Percentiles rank a stretch among this genome's conserved stretches.
phyloP scores from a whole-genome alignment of 2,797 vertebrate species.

The Malacoctenus gilli region DNA sequence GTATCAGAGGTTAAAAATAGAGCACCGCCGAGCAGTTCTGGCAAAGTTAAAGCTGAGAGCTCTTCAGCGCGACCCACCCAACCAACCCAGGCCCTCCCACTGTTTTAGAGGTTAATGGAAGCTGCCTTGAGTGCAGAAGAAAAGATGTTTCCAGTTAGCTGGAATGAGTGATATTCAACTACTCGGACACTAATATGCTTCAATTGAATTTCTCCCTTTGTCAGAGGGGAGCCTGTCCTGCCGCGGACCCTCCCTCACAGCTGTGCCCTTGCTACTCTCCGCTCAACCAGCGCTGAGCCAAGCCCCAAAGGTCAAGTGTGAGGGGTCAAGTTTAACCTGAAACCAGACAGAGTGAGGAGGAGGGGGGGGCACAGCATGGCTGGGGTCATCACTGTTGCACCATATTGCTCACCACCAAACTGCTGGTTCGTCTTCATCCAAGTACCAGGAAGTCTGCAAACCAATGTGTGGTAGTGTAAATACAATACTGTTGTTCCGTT shows the following conservation, averaged over 20 bases:
- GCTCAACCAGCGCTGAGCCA: conserved; percentile 60
- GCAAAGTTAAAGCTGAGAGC: conserved; percentile 65
- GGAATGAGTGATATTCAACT: conserved; percentile 78
- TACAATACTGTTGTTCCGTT: too few relatives aligned
- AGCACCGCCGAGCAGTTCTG: conserved; percentile 60
- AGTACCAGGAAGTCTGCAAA: too few relatives aligned
- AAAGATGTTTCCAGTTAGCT: conserved; percentile 79
- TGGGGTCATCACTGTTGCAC: conserved; percentile 39
- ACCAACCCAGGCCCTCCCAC: conserved; percentile 59
- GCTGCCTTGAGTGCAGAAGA: conserved; percentile 65
- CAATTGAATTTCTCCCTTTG: conserved; percentile 79
- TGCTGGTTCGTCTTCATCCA: conserved; percentile 24
- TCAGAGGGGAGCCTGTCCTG: conserved; percentile 68
- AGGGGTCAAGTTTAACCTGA: conserved; percentile 80
- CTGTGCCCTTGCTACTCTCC: conserved; percentile 67
- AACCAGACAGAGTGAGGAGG: conserved; percentile 60
- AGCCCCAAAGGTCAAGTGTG: conserved; percentile 76
- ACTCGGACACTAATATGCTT: conserved; percentile 75
- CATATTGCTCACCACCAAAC: conserved; percentile 29
- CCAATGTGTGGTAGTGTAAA: too few relatives aligned
- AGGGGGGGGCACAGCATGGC: conserved; percentile 1
- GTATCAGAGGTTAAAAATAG: conserved; percentile 82
- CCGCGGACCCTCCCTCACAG: conserved; percentile 74
- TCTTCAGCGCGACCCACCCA: conserved; percentile 56
- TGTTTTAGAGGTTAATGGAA: conserved; percentile 76